Conservation (phyloP, 1,140 invertebrate genomes). For the Notospermus geniculatus region DNA sequence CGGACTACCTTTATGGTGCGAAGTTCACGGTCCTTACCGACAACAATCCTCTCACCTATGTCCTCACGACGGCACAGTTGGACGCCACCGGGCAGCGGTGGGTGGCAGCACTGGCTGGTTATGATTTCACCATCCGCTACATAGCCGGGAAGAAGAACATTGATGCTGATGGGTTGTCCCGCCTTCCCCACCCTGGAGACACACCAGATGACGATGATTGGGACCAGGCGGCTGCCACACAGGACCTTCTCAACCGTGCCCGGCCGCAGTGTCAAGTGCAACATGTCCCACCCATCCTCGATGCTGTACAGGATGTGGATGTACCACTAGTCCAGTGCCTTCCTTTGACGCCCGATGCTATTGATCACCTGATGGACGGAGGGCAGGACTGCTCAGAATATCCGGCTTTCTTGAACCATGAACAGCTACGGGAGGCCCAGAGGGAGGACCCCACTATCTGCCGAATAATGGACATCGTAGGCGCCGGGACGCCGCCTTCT, state of each 20-base stretch:
- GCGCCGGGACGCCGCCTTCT: constrained; percentile 1
- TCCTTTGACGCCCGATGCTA: background rate
- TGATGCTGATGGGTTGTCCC: constrained; percentile 10
- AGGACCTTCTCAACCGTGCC: background rate
- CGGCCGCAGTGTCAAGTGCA: background rate
- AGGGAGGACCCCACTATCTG: constrained; percentile 1
- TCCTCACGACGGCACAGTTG: constrained; percentile 15
- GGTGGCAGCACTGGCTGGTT: constrained; percentile 15
- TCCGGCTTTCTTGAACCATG: background rate
- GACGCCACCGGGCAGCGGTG: constrained; percentile 21
- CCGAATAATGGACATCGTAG: background rate
- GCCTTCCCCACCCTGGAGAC: background rate
- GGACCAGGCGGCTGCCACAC: background rate
- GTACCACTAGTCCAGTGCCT: background rate
- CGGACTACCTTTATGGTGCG: constrained; percentile 19
- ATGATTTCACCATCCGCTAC: constrained; percentile 17
- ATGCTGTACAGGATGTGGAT: background rate
- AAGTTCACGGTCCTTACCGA: constrained; percentile 19
- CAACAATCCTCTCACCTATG: constrained; percentile 26
- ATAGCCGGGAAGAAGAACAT: constrained; percentile 5
- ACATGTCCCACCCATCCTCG: background rate
- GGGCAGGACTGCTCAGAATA: constrained; percentile 3
- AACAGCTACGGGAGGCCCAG: background rate
- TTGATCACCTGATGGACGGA: constrained; percentile 3
- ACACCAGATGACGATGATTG: background rate